These are phyloP conservation scores for Trachythela sp. DNA, from an alignment of 64 coral and sea anemone genomes.

Conservation along the genomic window DNA sequence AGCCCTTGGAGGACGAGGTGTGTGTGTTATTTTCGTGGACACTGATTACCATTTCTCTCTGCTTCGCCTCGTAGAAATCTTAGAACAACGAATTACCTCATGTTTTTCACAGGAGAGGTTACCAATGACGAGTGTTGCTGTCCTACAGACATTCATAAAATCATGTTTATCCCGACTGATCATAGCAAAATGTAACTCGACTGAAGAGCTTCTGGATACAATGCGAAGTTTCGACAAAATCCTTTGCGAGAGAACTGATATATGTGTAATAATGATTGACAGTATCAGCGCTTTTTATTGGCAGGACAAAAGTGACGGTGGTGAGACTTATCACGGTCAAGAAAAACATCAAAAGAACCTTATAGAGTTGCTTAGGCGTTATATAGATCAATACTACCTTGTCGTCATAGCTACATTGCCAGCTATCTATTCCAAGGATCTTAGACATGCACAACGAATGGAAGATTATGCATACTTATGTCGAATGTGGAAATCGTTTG, in stretches of 20 bases:
- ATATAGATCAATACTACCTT: slow-evolving; percentile 52
- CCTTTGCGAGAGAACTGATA: slow-evolving; percentile 62
- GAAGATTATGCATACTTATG: slow-evolving; percentile 65
- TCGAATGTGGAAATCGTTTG: slow-evolving; percentile 63
- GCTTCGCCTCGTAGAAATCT: slow-evolving; percentile 61
- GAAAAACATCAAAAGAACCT: slow-evolving; percentile 60
- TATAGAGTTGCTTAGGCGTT: slow-evolving; percentile 46
- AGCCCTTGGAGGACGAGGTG: slow-evolving; percentile 55
- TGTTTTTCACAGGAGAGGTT: slow-evolving; percentile 15
- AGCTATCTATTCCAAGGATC: slow-evolving; percentile 43
- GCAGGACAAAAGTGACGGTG: slow-evolving; percentile 69
- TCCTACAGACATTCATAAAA: slow-evolving; percentile 58
- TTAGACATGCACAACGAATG: background rate
- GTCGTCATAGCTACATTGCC: slow-evolving; percentile 73
- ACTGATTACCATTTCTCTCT: slow-evolving; percentile 84
- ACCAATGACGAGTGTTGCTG: background rate
- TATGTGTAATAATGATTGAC: slow-evolving; percentile 92
- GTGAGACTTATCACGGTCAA: slow-evolving; percentile 53
- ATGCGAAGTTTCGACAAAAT: slow-evolving; percentile 65
- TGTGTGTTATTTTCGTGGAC: slow-evolving; percentile 80
- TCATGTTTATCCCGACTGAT: slow-evolving; percentile 64
- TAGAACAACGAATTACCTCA: slow-evolving; percentile 68
- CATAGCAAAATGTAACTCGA: slow-evolving; percentile 70
- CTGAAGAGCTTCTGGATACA: slow-evolving; percentile 66
- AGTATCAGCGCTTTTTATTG: slow-evolving; percentile 98